Evolutionary conservation across 1,140 invertebrate species (phyloP), one percentile per base, ranked within the genome.

Genomic region (Calliopsis andreniformis): DNA sequence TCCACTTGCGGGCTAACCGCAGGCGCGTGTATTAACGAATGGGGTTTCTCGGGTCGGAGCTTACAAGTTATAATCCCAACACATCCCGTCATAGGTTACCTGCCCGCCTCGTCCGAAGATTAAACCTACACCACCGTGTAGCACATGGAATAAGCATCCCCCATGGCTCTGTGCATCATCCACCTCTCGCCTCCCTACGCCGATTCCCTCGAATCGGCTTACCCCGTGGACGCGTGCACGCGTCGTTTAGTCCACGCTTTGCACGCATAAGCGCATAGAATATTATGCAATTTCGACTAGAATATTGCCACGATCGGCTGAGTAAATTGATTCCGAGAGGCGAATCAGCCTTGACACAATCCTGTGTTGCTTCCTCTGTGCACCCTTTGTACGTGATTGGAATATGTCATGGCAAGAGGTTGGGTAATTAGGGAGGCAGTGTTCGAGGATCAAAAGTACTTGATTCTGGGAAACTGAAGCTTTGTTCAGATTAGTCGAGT

Each of bases 11-110:
- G 73, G 25, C 39, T 25, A 23, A 61, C 78, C 82, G 39, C 79
- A 79, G 80, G 62, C 66, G 51, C 61, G 43, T 25, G 55, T 61
- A 58, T 73, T 79, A 82, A 82, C 82, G 56, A 83, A 86, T 56
- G 64, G 75, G 80, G 85, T 86, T 83, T 81, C 61, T 76, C 68
- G 71, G 63, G 43, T 69, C 59, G 77, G 32, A 79, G 88, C 83
- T 89, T 89, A 89, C 88, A 87, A 87, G 85, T 86, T 85, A 86
- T 89, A 89, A 89, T 89, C 88, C 83, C 73, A 20, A 45, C 79
- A 69, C 75, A 88, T 87, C 86, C 71, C 79, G 86, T 89, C 87
- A 89, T 88, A 83, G 86, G 83, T 88, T 84, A 84, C 76, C 86
- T 69, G 72, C 77, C 69, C 79, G 49, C 49, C 73, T 64, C 79